Evolutionary conservation across 64 coral and sea anemone genomes (phyloP).

Genomic region (Pachyseris speciosa): DNA sequence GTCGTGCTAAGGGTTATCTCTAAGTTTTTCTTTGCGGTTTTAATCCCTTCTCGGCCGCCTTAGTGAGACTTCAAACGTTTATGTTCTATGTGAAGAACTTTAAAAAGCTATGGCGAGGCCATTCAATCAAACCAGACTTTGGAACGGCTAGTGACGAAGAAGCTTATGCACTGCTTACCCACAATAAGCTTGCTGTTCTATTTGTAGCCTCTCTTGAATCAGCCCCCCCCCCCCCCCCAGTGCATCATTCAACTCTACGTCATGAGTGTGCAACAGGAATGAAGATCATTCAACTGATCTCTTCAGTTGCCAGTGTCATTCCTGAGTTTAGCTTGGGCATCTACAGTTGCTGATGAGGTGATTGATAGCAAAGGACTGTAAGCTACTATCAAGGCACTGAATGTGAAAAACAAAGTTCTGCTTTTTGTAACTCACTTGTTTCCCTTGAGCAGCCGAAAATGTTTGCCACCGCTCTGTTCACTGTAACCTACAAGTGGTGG

Average conservation of each 20-base stretch:
- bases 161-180: no score
- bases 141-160: no score
- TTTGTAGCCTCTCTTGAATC: neutral
- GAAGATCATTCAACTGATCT: constrained; percentile 1
- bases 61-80: neutral
- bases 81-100: neutral
- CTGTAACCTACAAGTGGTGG: neutral
- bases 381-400: neutral
- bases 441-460: neutral
- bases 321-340: neutral
- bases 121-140: neutral
- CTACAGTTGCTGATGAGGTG: neutral
- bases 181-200: neutral
- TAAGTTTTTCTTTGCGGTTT: neutral
- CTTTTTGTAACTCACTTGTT: no score
- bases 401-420: neutral
- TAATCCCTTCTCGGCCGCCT: neutral
- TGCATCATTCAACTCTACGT: constrained; percentile 27
- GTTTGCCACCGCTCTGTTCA: neutral
- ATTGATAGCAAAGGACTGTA: no score
- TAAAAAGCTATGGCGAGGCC: no score
- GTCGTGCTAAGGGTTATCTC: no score
- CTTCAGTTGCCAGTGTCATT: neutral
- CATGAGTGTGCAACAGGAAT: neutral
- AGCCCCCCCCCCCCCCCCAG: neutral